Base-by-base conservation (phyloP, 2,797 vertebrate genomes). In the Notamacropus eugenii region DNA sequence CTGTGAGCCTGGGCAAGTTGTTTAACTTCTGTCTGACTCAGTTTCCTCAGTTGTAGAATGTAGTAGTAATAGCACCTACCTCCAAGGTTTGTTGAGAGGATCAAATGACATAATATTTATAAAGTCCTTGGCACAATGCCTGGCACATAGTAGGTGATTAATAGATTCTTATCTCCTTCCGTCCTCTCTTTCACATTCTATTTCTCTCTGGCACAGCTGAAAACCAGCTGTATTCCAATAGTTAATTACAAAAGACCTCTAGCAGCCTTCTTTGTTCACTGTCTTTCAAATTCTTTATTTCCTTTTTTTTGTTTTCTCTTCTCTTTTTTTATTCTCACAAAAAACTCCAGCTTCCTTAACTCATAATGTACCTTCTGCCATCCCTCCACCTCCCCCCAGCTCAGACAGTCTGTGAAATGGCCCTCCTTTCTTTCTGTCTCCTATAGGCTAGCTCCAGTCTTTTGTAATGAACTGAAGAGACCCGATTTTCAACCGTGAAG, bases 401-500 rank as follows among this genome's bases (percentile, higher is more conserved):
- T 19, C 2, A n/a, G 90, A 90, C 56, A 24, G 93, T 96, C 90
- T 50, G 5, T 50, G 52, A 93, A 96, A 67, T 16, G 22, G 55
- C 12, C 11, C 27, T 14, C 0, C n/a, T n/a, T 22, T 34, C 55
- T 50, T 22, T 34, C 55, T 50, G 91, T 93, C 6, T 67, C 74
- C 92, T 90, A 0, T 58, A 55, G 11, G 2, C 59, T 28, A 55
- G 91, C 14, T 74, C 24, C 90, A 5, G 46, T 62, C 93, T 94
- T 97, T 90, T 40, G 52, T 54, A 52, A 59, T 90, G 58, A 59
- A 92, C 54, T 34, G 92, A 92, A 96, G 90, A 94, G 92, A 87
- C 93, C 56, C 0, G 8, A 94, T 95, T 97, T 93, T 95, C 97
- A 96, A 90, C 93, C 92, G 46, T 96, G 96, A 96, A 93, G 55